Evolutionary conservation across 2,113 vertebrate genomes (phyloP).

Genomic region (Dipodomys ordii): DNA sequence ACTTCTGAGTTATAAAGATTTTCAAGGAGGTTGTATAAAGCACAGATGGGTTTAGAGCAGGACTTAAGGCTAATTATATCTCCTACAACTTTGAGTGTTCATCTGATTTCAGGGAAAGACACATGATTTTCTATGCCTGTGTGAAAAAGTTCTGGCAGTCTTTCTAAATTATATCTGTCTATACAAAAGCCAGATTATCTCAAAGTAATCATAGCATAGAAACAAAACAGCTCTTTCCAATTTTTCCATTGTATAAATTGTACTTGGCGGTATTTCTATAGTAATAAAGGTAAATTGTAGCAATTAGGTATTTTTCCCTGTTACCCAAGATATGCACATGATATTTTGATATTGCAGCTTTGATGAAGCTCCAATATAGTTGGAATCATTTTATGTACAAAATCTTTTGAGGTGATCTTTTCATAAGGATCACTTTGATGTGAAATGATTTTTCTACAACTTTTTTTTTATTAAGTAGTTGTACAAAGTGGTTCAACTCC

Average conservation of each 20-base stretch:
- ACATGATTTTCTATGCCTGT: not conserved
- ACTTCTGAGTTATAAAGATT: slow-evolving; percentile 46
- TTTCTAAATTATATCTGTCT: not conserved
- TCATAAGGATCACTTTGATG: not conserved
- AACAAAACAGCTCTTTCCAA: not conserved
- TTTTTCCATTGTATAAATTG: not conserved
- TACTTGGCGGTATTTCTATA: not conserved
- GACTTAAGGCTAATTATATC: not conserved
- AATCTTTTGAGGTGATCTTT: not conserved
- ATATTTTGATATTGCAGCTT: slow-evolving; percentile 29
- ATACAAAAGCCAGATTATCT: not conserved
- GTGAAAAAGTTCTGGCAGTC: slow-evolving; percentile 9
- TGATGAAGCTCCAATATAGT: not conserved
- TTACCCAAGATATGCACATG: not conserved
- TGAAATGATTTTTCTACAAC: slow-evolving; percentile 20
- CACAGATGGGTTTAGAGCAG: not conserved
- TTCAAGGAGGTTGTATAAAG: not conserved
- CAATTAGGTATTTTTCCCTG: not conserved
- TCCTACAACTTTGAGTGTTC: not conserved
- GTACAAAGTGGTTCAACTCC: too few relatives aligned
- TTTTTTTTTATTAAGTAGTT: too few relatives aligned
- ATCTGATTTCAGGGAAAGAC: not conserved
- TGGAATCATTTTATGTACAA: not conserved
- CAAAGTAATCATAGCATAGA: slow-evolving; percentile 1
- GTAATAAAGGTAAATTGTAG: not conserved